Evolutionary conservation across 2,113 vertebrate species (phyloP), one percentile per base, ranked within the genome.

Genomic region (Myotis brandtii): DNA sequence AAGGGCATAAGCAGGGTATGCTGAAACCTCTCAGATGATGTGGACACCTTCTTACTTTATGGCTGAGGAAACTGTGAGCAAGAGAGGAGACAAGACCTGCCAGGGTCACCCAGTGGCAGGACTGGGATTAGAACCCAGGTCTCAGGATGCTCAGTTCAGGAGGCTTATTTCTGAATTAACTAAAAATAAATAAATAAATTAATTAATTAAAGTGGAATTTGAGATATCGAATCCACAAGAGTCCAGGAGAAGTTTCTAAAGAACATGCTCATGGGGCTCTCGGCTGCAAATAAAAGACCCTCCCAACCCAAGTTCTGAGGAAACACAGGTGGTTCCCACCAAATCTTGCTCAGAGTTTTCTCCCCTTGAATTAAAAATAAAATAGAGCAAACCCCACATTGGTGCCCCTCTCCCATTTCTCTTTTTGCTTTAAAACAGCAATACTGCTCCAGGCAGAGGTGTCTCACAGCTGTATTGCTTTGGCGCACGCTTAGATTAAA

Each of bases 141-240:
- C 46, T 56, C 32, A 40, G 0, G 17, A 23, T 17, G 20, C 27
- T 72, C 64, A 69, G 9, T 27, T 34, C 73, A 21, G 6, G 54
- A 88, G 52, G 50, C 69, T 75, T 32, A 52, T 64, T 93, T 93
- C 80, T 75, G 89, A 79, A 70, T n/a, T 69, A 94, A 83, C 87
- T 11, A 64, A 64, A 64, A 64, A 64, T 23, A 40, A 40, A 21
- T 40, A 40, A 40, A 23, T 88, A 20, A 86, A 52, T 43, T 40
- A 40, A 40, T 6, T 43, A 30, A 82, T 88, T 23, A 86, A 59
- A 93, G 77, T 21, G 67, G 43, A 50, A 83, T 25, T 64, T 54
- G 13, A 77, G 82, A 80, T 46, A 20, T 62, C 17, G 34, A 5
- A 14, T 43, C 46, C 27, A 14, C 20, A 21, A 54, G 43, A 77